Base-by-base conservation (phyloP, 2,113 vertebrate genomes). In the Pseudorasbora parva region DNA sequence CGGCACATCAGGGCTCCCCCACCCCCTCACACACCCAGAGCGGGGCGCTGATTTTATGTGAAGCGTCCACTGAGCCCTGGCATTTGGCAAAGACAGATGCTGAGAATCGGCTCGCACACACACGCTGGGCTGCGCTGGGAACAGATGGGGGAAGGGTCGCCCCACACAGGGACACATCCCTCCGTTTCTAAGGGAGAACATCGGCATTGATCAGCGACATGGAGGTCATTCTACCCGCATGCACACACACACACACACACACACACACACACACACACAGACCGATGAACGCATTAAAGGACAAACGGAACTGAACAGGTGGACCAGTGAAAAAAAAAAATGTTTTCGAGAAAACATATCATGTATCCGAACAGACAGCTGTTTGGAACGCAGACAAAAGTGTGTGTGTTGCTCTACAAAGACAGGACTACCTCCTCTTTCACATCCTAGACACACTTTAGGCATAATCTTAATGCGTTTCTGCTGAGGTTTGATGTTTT, bases 51-150 rank as follows among this genome's bases (percentile, higher is more conserved):
- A 51, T 57, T 86, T 75, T 73, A 72, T n/a, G 33, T 47, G 82
- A 81, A 86, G 86, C 82, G 80, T 43, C 74, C 82, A 82, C 84
- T 85, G 81, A 88, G 90, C 87, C 84, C 85, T 92, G 92, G 92
- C 92, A 93, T 93, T 93, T 93, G 91, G 91, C 92, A 90, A 59
- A 87, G 93, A 92, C 90, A 93, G 92, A 92, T 88, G 85, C 86
- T 91, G 88, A 91, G 86, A 91, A 92, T 88, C 76, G 88, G 68
- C 78, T n/a, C 51, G 12, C 69, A 83, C 68, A 75, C 47, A 81
- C 81, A 86, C 25, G n/a, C 80, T 49, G 59, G 25, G 74, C 57
- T 78, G 85, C 88, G 89, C 89, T 73, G 56, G 78, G 83, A 59
- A 78, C 74, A 49, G 71, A 72, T 71, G 80, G 84, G 81, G 86